Base-by-base conservation (phyloP, 53 echinoderm and acorn worm species). In the Paelopatides confundens region DNA sequence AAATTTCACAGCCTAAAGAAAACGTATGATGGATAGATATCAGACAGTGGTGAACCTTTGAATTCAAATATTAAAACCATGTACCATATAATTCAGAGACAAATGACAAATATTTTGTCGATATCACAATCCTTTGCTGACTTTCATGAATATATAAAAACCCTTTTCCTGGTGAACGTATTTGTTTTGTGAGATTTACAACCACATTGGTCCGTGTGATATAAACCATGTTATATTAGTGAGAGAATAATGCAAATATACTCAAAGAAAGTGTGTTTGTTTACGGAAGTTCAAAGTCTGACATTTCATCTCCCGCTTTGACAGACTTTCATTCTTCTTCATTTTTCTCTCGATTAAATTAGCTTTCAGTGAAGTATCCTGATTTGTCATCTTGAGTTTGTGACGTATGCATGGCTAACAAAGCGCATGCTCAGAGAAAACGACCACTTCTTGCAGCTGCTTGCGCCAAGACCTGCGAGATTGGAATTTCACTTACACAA, bases 231-330 rank as follows among this genome's bases (percentile, higher is more conserved):
- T 43, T 43, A 43, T 43, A 43, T 43, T 43, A 43, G 43, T 12
- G 8, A 10, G 1, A 43, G 43, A 43, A 43, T 43, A 10, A 43
- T 43, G 43, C 43, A 43, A 43, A 4, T 2, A 36, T 68, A 29
- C 31, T 31, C 18, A 68, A 66, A 18, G 31, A 18, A n/a, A n/a
- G n/a, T n/a, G 36, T 74, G 29, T 74, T 74, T 74, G 46, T 11
- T 8, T 21, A 74, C 31, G 74, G 26, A 39, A 21, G 74, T 74
- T 74, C 74, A 74, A 74, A 74, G 74, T 74, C 74, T 46, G 40
- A 24, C 9, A 13, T 28, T 47, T 14, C 15, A 74, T n/a, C 39
- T 43, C 46, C 34, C 35, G 21, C 36, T 33, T 31, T 36, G 10
- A 36, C 11, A 69, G 47, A 46, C 27, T 71, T 35, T 39, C n/a